A percentile compares a stretch with the other conserved stretches of the same genome.
Conservation (phyloP, 1,140 invertebrate species). For the Luehdorfia chinensis region DNA sequence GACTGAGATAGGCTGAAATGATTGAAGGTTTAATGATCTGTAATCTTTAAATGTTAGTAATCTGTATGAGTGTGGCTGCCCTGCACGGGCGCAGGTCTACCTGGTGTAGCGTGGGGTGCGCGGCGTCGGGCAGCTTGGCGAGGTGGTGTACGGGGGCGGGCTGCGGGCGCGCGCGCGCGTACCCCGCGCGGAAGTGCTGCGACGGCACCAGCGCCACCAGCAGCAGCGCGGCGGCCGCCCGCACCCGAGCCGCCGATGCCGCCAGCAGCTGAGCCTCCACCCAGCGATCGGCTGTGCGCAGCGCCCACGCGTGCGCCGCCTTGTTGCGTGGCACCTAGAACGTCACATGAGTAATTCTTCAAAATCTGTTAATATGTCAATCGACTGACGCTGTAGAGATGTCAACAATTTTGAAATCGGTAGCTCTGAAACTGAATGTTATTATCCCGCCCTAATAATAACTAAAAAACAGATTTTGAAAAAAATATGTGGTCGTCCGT, state of each 20-base stretch:
- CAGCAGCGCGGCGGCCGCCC: conserved; percentile 89
- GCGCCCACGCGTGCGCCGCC: conserved; percentile 91
- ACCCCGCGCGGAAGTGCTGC: conserved; percentile 91
- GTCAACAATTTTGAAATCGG: no score
- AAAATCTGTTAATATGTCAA: no score
- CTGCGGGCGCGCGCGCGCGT: conserved; percentile 72
- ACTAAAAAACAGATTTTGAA: no score
- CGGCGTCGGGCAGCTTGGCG: conserved; percentile 79
- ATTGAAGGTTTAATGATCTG: no score
- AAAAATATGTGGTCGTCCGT: no score
- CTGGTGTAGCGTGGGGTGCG: conserved; percentile 88
- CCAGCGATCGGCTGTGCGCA: conserved; percentile 92
- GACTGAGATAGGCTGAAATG: no score
- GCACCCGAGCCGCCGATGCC: conserved; percentile 89
- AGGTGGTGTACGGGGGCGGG: conserved; percentile 49
- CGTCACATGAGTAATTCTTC: no score
- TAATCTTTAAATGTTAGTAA: no score
- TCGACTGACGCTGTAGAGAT: no score
- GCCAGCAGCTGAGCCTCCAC: conserved; percentile 92
- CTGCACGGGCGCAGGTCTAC: conserved; percentile 25
- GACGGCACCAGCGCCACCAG: conserved; percentile 93
- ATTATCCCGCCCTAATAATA: no score
- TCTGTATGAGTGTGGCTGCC: no score
- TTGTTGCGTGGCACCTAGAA: conserved; percentile 88
- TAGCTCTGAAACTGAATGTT: no score